Evolutionary conservation across 2,888 invertebrate species (phyloP).

Genomic region (Cerceris ruficornis): DNA sequence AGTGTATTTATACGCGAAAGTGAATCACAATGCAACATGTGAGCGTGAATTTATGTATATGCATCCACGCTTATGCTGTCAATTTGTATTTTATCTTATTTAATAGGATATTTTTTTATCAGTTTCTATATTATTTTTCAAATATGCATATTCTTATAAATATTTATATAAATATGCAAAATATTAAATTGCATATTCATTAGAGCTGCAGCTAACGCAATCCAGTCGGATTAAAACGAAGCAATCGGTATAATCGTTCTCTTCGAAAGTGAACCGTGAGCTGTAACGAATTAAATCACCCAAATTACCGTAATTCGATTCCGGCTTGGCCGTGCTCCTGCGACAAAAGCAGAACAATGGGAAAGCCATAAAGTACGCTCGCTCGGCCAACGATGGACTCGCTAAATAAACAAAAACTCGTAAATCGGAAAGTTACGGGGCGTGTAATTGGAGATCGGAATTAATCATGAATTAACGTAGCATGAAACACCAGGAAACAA

Average conservation of each 20-base stretch:
- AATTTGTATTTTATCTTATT: too few species aligned
- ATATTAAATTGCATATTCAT: too few species aligned
- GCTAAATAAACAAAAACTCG: conserved; percentile 8
- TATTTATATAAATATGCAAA: too few species aligned
- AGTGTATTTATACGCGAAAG: too few species aligned
- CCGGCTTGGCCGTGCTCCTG: not conserved
- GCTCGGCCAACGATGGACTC: conserved; percentile 2
- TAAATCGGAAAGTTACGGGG: conserved; percentile 39
- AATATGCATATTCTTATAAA: too few species aligned
- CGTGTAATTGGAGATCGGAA: conserved; percentile 8
- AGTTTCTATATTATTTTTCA: too few species aligned
- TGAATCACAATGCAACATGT: too few species aligned
- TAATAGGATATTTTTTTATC: too few species aligned
- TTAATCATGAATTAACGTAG: not conserved
- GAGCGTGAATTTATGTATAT: too few species aligned
- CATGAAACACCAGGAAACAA: not conserved
- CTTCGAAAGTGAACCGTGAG: not conserved
- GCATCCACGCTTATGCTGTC: too few species aligned
- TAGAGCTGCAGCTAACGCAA: not conserved
- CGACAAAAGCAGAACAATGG: conserved; percentile 10
- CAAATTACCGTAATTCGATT: conserved; percentile 14
- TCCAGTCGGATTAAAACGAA: not conserved
- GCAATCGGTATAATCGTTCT: not conserved
- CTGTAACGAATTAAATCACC: not conserved
- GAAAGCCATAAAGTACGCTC: conserved; percentile 7